These are phyloP conservation scores for Neolamprologus falcicula DNA, from an alignment of 2,113 vertebrate genomes.

Conservation along the genomic window DNA sequence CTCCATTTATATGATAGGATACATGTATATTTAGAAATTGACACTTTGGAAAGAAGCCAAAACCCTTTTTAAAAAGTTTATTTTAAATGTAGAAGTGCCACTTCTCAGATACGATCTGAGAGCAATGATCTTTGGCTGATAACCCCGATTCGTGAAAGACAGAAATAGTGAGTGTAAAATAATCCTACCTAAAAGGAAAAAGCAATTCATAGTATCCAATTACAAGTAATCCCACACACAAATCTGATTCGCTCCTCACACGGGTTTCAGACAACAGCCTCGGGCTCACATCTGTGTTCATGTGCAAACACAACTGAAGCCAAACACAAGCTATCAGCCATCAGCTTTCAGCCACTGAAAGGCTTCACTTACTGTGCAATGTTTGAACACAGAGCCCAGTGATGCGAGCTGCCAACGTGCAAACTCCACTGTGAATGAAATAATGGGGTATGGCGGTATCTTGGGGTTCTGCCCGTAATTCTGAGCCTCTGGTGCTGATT, in stretches of 20 bases:
- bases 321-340: neutral
- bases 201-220: neutral
- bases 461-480: neutral
- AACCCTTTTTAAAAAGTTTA: neutral
- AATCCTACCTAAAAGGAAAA: neutral
- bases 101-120: neutral
- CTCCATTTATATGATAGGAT: neutral
- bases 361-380: neutral
- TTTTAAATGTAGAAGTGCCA: neutral
- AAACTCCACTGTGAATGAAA: neutral
- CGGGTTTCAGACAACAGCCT: neutral
- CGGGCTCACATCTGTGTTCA: neutral
- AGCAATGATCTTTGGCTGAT: neutral
- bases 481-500: neutral
- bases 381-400: neutral
- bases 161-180: neutral
- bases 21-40: neutral
- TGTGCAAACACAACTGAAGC: neutral
- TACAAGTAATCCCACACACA: neutral
- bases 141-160: neutral
- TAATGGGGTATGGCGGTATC: neutral
- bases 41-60: neutral
- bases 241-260: neutral
- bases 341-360: neutral
- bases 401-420: neutral